These are phyloP conservation scores for Eutolmus rufibarbis DNA, from an alignment of 2,888 invertebrate genomes.

Conservation along the genomic window DNA sequence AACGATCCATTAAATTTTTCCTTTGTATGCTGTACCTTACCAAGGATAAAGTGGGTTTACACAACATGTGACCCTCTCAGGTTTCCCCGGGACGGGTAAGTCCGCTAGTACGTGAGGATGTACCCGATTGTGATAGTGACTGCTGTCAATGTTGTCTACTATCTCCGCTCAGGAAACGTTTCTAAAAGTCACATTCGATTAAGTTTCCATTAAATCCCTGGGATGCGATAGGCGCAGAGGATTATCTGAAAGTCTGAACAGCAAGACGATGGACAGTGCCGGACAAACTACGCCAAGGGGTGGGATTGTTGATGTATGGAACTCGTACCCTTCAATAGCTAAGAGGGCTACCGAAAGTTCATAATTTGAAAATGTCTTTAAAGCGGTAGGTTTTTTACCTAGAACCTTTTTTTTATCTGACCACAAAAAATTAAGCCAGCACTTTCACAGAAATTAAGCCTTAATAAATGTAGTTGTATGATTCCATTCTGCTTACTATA, in stretches of 20 bases:
- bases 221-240: background rate
- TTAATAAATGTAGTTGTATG: too few species aligned
- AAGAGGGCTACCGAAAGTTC: background rate
- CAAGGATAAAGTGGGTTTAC: background rate
- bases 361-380: background rate
- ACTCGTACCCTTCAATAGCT: background rate
- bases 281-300: background rate
- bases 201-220: slow-evolving; percentile 11
- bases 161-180: background rate
- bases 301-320: background rate
- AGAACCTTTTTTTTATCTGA: too few species aligned
- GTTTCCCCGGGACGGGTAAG: background rate
- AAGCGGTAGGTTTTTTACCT: too few species aligned
- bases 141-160: background rate
- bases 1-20: slow-evolving; percentile 33
- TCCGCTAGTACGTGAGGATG: background rate
- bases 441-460: too few species aligned
- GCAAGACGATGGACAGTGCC: background rate
- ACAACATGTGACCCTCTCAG: background rate
- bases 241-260: background rate
- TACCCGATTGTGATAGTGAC: background rate
- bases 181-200: slow-evolving; percentile 24
- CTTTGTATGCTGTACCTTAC: background rate
- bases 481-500: too few species aligned
- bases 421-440: too few species aligned